These are phyloP conservation scores for Platalea minor DNA, from an alignment of 2,797 vertebrate genomes.

Conservation along the genomic window DNA sequence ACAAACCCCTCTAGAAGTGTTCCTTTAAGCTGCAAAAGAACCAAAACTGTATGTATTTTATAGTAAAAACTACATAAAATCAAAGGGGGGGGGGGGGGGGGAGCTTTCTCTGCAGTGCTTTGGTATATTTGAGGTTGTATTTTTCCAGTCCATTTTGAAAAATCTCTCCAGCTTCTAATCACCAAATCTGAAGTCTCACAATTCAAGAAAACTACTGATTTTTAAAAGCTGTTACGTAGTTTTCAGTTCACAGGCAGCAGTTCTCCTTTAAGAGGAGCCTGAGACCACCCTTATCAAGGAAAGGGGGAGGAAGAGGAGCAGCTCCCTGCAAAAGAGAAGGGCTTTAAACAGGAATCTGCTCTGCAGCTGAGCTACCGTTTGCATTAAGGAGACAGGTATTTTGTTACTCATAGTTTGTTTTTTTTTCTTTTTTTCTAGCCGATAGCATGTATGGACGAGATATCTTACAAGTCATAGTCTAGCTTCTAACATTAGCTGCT, in stretches of 20 bases:
- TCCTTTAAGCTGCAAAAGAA: background rate
- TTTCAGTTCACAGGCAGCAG: background rate
- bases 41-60: background rate
- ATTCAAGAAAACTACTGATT: background rate
- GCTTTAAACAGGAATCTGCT: background rate
- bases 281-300: background rate
- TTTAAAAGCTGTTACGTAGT: background rate
- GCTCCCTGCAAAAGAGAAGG: background rate
- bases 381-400: background rate
- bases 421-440: background rate
- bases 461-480: background rate
- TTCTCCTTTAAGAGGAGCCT: background rate
- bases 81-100: background rate
- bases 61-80: background rate
- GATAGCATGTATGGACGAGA: background rate
- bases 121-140: background rate
- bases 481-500: background rate
- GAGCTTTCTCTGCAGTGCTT: background rate
- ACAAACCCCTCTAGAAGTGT: fast-evolving
- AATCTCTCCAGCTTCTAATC: background rate
- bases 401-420: background rate
- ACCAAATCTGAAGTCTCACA: background rate
- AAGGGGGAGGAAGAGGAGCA: background rate
- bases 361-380: background rate
- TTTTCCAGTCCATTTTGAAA: background rate